These are phyloP conservation scores for Saimiri boliviensis DNA, from an alignment of 2,113 vertebrate genomes.

Conservation along the genomic window DNA sequence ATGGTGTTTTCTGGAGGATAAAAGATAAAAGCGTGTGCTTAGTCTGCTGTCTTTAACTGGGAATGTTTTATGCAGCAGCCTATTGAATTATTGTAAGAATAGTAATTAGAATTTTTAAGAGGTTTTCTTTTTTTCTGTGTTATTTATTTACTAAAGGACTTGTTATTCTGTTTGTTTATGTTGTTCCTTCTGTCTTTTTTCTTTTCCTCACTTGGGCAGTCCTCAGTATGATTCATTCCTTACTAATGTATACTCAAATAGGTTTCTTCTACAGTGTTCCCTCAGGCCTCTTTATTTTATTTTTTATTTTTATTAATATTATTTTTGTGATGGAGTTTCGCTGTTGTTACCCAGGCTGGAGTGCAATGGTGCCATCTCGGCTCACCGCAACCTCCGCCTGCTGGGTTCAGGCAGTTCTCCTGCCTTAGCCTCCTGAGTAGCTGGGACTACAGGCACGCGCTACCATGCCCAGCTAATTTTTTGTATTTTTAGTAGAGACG, in stretches of 20 bases:
- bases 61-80: background rate
- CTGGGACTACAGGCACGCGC: no score
- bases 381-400: no score
- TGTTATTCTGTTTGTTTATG: background rate
- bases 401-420: no score
- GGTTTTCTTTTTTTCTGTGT: background rate
- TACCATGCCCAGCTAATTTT: no score
- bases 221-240: background rate
- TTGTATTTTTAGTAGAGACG: no score
- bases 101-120: constrained; percentile 22
- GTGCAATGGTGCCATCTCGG: no score
- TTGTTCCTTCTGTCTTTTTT: constrained; percentile 33
- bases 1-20: background rate
- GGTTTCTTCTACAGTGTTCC: background rate
- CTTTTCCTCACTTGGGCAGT: constrained; percentile 35
- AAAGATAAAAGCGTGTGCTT: background rate
- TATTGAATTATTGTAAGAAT: constrained; percentile 1
- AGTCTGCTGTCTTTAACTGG: background rate
- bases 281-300: background rate
- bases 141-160: background rate
- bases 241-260: background rate
- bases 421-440: no score
- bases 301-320: no score
- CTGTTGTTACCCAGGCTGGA: no score
- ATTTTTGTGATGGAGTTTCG: no score